Evolutionary conservation across 2,797 vertebrate genomes (phyloP).

Genomic region (Hirundo rustica): DNA sequence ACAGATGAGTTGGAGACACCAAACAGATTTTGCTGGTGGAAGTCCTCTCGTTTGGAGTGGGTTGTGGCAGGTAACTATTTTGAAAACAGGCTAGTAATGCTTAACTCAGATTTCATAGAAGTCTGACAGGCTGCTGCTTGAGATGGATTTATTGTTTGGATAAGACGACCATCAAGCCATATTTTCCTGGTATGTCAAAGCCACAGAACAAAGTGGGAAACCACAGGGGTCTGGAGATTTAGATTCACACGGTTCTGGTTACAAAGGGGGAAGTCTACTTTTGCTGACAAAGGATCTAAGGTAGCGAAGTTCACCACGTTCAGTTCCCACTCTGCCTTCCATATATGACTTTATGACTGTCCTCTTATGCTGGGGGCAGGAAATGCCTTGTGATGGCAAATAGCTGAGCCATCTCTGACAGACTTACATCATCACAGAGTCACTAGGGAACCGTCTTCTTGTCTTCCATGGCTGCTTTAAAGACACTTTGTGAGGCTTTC

Average conservation of each 20-base stretch:
- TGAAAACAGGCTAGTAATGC: background rate
- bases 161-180: background rate
- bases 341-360: constrained; percentile 16
- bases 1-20: background rate
- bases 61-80: background rate
- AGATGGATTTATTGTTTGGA: background rate
- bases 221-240: constrained; percentile 5
- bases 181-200: background rate
- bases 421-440: constrained; percentile 35
- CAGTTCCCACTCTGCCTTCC: background rate
- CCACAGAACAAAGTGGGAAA: constrained; percentile 12
- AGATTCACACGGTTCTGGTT: background rate
- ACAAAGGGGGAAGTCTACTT: background rate
- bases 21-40: background rate
- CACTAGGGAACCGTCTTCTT: constrained; percentile 28
- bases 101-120: background rate
- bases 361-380: constrained; percentile 11
- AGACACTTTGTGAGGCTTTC: constrained; percentile 60
- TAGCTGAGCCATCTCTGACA: constrained; percentile 50
- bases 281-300: background rate
- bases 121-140: background rate
- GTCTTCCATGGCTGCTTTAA: constrained; percentile 59
- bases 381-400: constrained; percentile 51
- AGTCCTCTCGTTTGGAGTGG: background rate
- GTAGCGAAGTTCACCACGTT: background rate